Base-by-base conservation (phyloP, 1,140 invertebrate species). In the Panagrolaimus sp. region DNA sequence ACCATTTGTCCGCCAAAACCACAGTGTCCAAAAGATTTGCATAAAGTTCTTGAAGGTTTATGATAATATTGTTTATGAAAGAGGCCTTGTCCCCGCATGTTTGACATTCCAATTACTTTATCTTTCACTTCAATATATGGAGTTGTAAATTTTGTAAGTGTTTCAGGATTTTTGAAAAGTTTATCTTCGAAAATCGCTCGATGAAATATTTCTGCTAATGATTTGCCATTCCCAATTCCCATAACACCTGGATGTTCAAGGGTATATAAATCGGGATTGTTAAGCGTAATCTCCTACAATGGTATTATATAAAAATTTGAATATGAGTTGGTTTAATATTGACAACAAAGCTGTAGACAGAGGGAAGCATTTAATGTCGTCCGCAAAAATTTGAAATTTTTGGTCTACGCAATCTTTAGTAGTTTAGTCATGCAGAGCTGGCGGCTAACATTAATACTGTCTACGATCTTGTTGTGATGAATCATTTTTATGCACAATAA, bases 141-240 rank as follows among this genome's bases (percentile, higher is more conserved):
- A 9, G 47, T 72, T 20, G 65, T 25, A 27, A 71, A 72, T 63
- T 62, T n/a, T 1, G 14, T 9, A 7, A 61, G n/a, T 13, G 69
- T 71, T 20, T n/a, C 9, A 20, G 64, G n/a, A 9, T 43, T 9
- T 43, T 65, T n/a, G 9, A 71, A 62, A 46, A 63, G 71, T n/a
- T 45, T 14, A 13, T 38, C n/a, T 14, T 72, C 51, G 14, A 72
- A 45, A 9, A 71, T 43, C 0, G 69, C 68, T 16, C 73, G 62
- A 42, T 72, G 51, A 62, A 79, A 79, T 0, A 84, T 53, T 51
- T 78, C 78, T 7, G 82, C 83, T 7, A 84, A 63, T 3, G 73
- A 72, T 51, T 78, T 68, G 3, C 79, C 82, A 48, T 78, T 84
- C 13, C 82, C 83, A 66, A 81, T 77, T 16, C 83, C 83, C 31